These are phyloP conservation scores for Platycnemis pennipes DNA, from an alignment of 2,888 invertebrate genomes.

Conservation along the genomic window DNA sequence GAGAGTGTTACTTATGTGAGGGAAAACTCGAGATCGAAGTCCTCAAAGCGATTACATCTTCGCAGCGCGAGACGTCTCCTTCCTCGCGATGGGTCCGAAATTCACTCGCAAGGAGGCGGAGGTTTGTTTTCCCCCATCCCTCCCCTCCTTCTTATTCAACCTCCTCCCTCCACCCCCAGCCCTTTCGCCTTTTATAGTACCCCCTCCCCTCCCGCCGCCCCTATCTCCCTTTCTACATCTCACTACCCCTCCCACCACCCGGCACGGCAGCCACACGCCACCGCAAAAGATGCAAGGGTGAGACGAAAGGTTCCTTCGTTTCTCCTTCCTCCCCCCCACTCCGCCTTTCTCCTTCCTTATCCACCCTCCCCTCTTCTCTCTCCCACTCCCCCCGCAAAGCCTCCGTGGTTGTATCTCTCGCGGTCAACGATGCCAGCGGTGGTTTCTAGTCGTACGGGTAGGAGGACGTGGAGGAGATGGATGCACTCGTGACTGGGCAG, in stretches of 20 bases:
- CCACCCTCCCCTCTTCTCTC: background rate
- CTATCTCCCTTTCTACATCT: background rate
- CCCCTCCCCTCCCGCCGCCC: background rate
- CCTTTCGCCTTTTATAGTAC: background rate
- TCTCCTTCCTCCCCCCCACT: background rate
- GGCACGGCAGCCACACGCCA: background rate
- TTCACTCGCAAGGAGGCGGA: background rate
- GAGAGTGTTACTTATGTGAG: too few species aligned
- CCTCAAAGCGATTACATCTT: background rate
- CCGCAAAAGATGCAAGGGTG: background rate
- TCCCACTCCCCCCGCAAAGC: background rate
- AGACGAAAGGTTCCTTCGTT: background rate
- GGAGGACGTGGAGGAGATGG: background rate
- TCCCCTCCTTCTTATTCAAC: background rate
- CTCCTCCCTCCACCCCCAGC: background rate
- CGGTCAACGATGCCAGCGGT: background rate
- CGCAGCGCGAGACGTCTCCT: background rate
- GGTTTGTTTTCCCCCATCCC: background rate
- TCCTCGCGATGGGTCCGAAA: background rate
- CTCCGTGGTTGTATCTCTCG: background rate
- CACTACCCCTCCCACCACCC: background rate
- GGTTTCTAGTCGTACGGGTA: background rate
- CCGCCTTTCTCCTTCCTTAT: background rate
- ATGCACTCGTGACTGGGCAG: constrained; percentile 53
- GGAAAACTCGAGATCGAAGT: background rate